phyloP scores from a whole-genome alignment of 2,888 invertebrate genomes.

The Mythimna ferrago region DNA sequence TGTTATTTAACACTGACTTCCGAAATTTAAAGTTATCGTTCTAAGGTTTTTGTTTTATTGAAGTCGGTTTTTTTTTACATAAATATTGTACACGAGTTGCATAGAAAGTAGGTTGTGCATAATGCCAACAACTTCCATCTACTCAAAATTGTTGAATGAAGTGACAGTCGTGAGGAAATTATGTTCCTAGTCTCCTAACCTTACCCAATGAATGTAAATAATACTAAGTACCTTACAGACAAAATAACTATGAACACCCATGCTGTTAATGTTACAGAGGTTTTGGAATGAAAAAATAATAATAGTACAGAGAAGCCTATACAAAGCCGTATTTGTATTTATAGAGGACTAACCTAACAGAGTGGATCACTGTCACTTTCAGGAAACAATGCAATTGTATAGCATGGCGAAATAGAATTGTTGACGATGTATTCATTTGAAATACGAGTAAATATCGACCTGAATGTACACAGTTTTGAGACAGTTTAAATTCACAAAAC shows the following conservation, averaged over 20 bases:
- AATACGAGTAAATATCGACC: neutral
- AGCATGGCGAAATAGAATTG: neutral
- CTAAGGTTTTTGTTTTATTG: too few species aligned
- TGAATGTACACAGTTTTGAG: neutral
- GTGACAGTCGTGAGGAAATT: neutral
- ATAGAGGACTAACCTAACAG: neutral
- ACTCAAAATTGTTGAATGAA: too few species aligned
- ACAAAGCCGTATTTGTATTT: neutral
- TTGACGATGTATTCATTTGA: slow-evolving; percentile 12
- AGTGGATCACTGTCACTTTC: slow-evolving; percentile 34
- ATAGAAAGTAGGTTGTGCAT: too few species aligned
- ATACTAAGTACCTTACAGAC: too few species aligned
- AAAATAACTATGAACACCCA: too few species aligned
- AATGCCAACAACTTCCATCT: neutral
- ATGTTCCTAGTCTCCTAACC: neutral
- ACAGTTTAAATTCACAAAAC: neutral
- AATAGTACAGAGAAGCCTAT: neutral
- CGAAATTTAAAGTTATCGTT: too few species aligned
- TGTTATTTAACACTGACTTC: too few species aligned
- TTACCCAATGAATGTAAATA: neutral
- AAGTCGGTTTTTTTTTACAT: too few species aligned
- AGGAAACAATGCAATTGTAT: slow-evolving; percentile 20
- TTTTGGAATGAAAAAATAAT: neutral
- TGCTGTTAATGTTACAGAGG: too few species aligned
- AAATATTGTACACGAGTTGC: too few species aligned